A percentile compares a stretch with the other conserved stretches of the same genome.
Evolutionary conservation across 2,888 invertebrate species (phyloP).

Genomic region (Panopea generosa): DNA sequence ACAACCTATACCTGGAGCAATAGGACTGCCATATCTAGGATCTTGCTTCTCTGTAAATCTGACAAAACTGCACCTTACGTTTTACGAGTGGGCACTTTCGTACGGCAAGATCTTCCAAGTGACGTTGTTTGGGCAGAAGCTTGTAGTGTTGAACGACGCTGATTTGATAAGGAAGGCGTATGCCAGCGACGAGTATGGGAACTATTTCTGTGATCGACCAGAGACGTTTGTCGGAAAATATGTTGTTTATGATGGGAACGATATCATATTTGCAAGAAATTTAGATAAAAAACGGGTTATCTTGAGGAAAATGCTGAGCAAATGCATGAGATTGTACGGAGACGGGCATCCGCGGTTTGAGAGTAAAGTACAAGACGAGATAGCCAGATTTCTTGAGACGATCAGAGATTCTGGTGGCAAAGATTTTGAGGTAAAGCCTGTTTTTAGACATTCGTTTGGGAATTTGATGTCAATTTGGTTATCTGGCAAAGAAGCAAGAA

Average conservation of each 20-base stretch:
- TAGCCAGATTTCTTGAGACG: no score
- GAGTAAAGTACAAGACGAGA: no score
- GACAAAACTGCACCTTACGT: constrained; percentile 21
- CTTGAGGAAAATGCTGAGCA: no score
- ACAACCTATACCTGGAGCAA: constrained; percentile 29
- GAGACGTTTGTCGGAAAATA: constrained; percentile 15
- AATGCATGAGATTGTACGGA: no score
- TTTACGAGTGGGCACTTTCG: constrained; percentile 20
- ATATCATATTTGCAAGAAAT: constrained; percentile 1
- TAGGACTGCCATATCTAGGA: constrained; percentile 18
- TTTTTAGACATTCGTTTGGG: constrained; percentile 29
- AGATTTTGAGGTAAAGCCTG: constrained; percentile 20
- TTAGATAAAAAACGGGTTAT: constrained; percentile 5
- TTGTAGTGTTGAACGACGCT: constrained; percentile 33
- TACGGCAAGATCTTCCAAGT: no score
- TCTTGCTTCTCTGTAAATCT: constrained; percentile 12
- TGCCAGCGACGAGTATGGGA: constrained; percentile 11
- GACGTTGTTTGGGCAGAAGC: no score
- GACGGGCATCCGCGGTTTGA: background rate
- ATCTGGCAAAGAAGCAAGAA: constrained; percentile 2
- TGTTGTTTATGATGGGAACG: background rate
- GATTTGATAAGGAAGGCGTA: constrained; percentile 22
- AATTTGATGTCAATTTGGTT: constrained; percentile 33
- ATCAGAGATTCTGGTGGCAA: no score
- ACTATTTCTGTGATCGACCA: constrained; percentile 16